A percentile compares a stretch with the other conserved stretches of the same genome.
These are phyloP conservation scores for Crematogaster levior DNA, from an alignment of 2,888 invertebrate genomes.

Conservation along the genomic window DNA sequence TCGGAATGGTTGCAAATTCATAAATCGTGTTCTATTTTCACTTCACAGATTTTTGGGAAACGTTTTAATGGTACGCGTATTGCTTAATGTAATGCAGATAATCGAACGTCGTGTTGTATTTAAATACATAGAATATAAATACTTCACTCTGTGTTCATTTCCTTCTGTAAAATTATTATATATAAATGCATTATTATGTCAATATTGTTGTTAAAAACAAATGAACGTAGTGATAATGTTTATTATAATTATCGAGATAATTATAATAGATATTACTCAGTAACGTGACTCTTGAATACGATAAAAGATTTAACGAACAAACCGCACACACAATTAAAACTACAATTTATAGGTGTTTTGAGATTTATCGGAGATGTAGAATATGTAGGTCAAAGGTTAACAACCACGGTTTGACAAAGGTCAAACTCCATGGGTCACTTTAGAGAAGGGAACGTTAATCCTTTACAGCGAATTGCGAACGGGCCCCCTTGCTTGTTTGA, in stretches of 20 bases:
- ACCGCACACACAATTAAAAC: too few relatives aligned
- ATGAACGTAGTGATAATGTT: not conserved
- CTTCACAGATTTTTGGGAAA: not conserved
- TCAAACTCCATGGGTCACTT: conserved; percentile 30
- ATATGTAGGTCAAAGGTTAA: conserved; percentile 40
- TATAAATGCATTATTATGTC: not conserved
- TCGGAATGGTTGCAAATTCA: conserved; percentile 20
- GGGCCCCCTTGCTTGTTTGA: conserved; percentile 32
- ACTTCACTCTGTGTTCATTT: too few relatives aligned
- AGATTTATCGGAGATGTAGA: not conserved
- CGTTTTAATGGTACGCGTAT: not conserved
- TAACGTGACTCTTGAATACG: not conserved
- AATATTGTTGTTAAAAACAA: not conserved
- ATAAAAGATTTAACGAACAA: not conserved
- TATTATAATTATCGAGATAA: not conserved
- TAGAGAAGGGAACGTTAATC: conserved; percentile 40
- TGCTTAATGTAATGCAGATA: not conserved
- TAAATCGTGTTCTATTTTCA: conserved; percentile 24
- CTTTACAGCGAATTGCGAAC: conserved; percentile 42
- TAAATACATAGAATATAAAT: not conserved
- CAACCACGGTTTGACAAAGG: conserved; percentile 16
- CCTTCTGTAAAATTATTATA: not conserved
- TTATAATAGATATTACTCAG: not conserved
- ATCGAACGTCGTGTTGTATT: not conserved
- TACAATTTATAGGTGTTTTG: not conserved